A percentile compares a stretch with the other conserved stretches of the same genome.
phyloP scores from a whole-genome alignment of 2,797 vertebrate genomes.

The Fistularia tabacaria region DNA sequence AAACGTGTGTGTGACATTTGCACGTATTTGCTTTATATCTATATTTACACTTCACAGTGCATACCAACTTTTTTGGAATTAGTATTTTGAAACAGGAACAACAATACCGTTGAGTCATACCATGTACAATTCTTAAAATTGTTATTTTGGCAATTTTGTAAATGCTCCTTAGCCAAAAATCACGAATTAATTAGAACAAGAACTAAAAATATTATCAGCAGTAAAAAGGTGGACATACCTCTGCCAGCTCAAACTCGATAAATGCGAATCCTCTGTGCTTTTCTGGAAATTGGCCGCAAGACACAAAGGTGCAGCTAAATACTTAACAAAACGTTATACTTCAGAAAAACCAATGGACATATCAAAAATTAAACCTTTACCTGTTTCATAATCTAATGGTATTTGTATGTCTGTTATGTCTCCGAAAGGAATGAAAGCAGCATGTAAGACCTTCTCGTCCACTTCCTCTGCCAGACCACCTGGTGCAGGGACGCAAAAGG shows the following conservation, averaged over 20 bases:
- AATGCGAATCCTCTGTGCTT: slow-evolving; percentile 97
- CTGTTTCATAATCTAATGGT: slow-evolving; percentile 95
- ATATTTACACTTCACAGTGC: too few relatives aligned
- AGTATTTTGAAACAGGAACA: too few relatives aligned
- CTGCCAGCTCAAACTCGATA: slow-evolving; percentile 92
- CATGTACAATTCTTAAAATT: too few relatives aligned
- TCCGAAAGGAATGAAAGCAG: slow-evolving; percentile 95
- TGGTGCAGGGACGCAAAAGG: slow-evolving; percentile 31
- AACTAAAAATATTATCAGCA: background rate
- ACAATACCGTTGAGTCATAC: too few relatives aligned
- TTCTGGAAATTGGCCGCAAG: slow-evolving; percentile 73
- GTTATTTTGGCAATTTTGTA: too few relatives aligned
- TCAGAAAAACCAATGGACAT: background rate
- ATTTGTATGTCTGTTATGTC: slow-evolving; percentile 97
- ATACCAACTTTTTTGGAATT: too few relatives aligned
- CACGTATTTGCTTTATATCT: too few relatives aligned
- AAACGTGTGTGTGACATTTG: too few relatives aligned
- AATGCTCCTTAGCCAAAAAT: too few relatives aligned
- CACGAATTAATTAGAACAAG: too few relatives aligned
- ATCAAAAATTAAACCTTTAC: slow-evolving; percentile 47
- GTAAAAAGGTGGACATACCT: slow-evolving; percentile 74
- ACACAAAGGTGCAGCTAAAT: background rate
- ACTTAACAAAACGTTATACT: background rate
- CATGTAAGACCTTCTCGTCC: slow-evolving; percentile 93
- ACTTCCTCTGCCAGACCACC: slow-evolving; percentile 94